Percentiles rank a stretch among this genome's conserved stretches.
phyloP scores from a whole-genome alignment of 2,797 vertebrate species.

The Gambelia wislizenii region DNA sequence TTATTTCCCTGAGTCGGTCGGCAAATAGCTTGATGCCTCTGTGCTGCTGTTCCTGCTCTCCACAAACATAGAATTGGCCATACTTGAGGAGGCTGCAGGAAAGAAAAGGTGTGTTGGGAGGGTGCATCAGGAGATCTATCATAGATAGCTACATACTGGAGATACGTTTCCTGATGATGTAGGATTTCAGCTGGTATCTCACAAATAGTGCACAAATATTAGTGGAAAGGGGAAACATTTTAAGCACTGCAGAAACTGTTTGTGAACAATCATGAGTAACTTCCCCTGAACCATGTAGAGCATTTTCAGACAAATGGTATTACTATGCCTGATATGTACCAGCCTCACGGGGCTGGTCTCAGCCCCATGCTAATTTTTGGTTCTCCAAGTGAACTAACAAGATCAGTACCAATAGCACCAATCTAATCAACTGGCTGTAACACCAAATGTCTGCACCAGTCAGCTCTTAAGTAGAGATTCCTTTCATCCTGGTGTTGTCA shows the following conservation, averaged over 20 bases:
- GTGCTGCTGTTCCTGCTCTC: no score
- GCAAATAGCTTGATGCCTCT: no score
- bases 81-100: no score
- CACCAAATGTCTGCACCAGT: background rate
- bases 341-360: background rate
- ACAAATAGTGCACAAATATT: background rate
- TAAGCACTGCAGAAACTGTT: background rate
- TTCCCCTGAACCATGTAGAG: background rate
- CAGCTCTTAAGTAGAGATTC: background rate
- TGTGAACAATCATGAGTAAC: background rate
- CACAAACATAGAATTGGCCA: no score
- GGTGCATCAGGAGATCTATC: no score
- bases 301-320: slow-evolving; percentile 5
- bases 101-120: no score
- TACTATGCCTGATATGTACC: background rate
- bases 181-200: no score
- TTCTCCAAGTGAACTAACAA: background rate
- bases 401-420: background rate
- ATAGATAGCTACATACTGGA: no score
- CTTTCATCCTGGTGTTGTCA: background rate
- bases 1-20: no score
- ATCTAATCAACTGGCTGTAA: background rate
- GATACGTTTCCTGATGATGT: no score
- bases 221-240: background rate
- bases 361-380: background rate